Evolutionary conservation across 2,113 vertebrate genomes (phyloP).

Genomic region (Myiozetetes cayanensis): DNA sequence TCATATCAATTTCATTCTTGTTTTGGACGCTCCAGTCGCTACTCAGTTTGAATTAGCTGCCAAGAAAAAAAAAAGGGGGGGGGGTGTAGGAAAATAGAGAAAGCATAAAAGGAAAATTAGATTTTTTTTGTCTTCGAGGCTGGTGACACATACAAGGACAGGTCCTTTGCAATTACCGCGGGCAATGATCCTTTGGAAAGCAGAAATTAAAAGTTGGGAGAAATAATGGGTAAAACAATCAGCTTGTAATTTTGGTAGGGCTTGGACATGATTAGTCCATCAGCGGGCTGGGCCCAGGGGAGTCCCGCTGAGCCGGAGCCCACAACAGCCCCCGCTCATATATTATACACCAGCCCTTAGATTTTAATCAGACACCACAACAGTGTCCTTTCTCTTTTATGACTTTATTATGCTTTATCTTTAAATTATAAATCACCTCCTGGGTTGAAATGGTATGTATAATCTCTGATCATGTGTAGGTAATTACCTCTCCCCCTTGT

Average conservation of each 20-base stretch:
- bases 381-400: conserved; percentile 73
- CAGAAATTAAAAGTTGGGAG: conserved; percentile 95
- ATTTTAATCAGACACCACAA: conserved; percentile 77
- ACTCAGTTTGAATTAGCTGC: conserved; percentile 42
- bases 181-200: conserved; percentile 94
- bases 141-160: conserved; percentile 86
- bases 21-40: conserved; percentile 28
- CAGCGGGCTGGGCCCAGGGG: conserved; percentile 75
- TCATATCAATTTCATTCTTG: conserved; percentile 55
- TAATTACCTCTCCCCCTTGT: conserved; percentile 59
- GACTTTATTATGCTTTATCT: conserved; percentile 79
- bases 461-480: conserved; percentile 60
- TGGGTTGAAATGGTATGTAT: conserved; percentile 52
- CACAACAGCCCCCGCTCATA: conserved; percentile 28
- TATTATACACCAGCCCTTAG: conserved; percentile 50
- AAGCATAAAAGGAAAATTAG: conserved; percentile 61
- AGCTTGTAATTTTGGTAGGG: conserved; percentile 80
- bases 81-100: conserved; percentile 27
- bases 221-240: conserved; percentile 94
- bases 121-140: conserved; percentile 69
- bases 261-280: conserved; percentile 87
- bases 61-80: background rate
- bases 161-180: conserved; percentile 92
- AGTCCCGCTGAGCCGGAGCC: conserved; percentile 43
- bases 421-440: conserved; percentile 80